Evolutionary conservation across 2,888 invertebrate genomes (phyloP), one percentile per base, ranked within the genome.

Genomic region (Podabrus alpinus): DNA sequence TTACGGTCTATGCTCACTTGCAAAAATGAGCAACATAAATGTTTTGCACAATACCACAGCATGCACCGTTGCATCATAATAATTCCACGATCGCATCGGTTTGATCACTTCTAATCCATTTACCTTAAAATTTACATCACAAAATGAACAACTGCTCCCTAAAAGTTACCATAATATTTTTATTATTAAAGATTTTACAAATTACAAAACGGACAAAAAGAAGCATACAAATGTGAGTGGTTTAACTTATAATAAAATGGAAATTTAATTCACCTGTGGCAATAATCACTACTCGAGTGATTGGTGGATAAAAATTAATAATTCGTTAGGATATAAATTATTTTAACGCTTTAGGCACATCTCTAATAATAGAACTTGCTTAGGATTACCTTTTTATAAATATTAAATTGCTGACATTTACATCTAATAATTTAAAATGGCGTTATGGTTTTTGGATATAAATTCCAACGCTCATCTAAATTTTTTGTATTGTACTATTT

Each of bases 41-140:
- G 73, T 60, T 72, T 45, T 76, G 73, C 74, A 76, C 76, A 76
- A 76, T 76, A 68, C 71, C 69, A 61, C 71, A 74, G 77, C 78
- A 82, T 79, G 81, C 79, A 79, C 75, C 79, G 79, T 76, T 80
- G 81, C 80, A 78, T 80, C 76, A 79, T 79, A 78, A 81, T 71
- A 71, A 77, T 68, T 72, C 66, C 72, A 70, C 74, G 77, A 77
- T 77, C 74, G 69, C 74, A 77, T 77, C 74, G 69, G 72, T 74
- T 64, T 72, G 70, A 73, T 73, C 73, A 71, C 73, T 73, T 73
- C 73, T 75, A 69, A 71, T 73, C 21, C 73, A 76, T 76, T 76
- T 76, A 69, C 64, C 61, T 68, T 66, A 68, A 61, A 73, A 76
- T 76, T 76, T 73, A 66, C 76, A 73, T 76, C 66, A 73, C 70